These are phyloP conservation scores for Triplophysa siluroides DNA, from an alignment of 2,113 vertebrate species.

Conservation along the genomic window DNA sequence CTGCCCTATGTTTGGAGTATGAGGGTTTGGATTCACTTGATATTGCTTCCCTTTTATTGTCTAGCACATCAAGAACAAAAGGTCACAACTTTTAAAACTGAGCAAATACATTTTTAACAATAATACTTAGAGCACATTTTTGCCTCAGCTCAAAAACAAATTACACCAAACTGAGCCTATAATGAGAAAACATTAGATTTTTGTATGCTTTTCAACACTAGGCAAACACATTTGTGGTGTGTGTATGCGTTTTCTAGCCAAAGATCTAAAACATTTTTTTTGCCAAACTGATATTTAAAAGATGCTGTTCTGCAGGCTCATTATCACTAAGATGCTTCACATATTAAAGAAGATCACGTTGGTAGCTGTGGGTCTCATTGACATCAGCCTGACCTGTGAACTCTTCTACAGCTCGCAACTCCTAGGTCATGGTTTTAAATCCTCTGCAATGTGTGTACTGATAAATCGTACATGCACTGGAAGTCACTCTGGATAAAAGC, in stretches of 20 bases:
- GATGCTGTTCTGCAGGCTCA: background rate
- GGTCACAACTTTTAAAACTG: background rate
- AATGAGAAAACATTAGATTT: too few species aligned
- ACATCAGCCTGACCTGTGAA: background rate
- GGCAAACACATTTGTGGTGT: too few species aligned
- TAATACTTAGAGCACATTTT: background rate
- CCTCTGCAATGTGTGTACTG: too few species aligned
- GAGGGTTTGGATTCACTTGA: background rate
- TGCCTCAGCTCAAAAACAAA: background rate
- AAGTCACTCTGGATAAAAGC: too few species aligned
- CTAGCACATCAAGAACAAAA: background rate
- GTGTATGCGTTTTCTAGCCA: background rate
- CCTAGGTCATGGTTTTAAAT: too few species aligned
- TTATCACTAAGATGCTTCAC: slow-evolving; percentile 8
- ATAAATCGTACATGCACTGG: too few species aligned
- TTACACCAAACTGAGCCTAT: background rate
- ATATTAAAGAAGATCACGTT: background rate
- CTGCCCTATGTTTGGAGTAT: background rate
- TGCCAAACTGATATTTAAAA: too few species aligned
- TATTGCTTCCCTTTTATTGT: slow-evolving; percentile 2
- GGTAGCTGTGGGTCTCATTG: background rate
- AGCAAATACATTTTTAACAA: background rate
- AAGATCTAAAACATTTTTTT: background rate
- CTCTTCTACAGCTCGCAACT: too few species aligned
- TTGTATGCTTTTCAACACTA: too few species aligned